These are phyloP conservation scores for Pardosa pseudoannulata DNA, from an alignment of 2,888 invertebrate species.

Conservation along the genomic window DNA sequence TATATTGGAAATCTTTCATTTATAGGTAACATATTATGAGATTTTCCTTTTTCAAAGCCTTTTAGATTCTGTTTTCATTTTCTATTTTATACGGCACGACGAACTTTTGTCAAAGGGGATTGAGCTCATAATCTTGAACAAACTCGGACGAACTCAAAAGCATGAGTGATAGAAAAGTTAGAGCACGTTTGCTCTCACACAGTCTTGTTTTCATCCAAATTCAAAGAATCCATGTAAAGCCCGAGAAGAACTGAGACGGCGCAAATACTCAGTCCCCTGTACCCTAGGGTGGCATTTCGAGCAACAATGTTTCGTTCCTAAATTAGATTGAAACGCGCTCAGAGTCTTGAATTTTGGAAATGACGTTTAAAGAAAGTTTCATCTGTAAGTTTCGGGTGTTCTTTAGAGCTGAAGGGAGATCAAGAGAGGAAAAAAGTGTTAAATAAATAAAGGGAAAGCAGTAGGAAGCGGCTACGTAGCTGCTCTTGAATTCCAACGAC, in stretches of 20 bases:
- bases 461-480: neutral
- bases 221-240: neutral
- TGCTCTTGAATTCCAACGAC: neutral
- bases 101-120: too few species aligned
- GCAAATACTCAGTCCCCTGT: neutral
- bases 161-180: neutral
- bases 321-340: conserved; percentile 58
- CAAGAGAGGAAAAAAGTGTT: conserved; percentile 22
- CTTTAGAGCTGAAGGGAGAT: conserved; percentile 51
- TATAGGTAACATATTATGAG: too few species aligned
- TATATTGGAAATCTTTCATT: too few species aligned
- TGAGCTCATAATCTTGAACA: too few species aligned
- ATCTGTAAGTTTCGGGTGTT: conserved; percentile 50
- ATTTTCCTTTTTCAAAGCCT: too few species aligned
- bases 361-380: conserved; percentile 36
- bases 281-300: conserved; percentile 41
- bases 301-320: conserved; percentile 22
- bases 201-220: neutral
- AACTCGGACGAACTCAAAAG: neutral
- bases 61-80: too few species aligned
- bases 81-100: too few species aligned
- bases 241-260: neutral
- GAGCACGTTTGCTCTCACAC: neutral
- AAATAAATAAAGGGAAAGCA: conserved; percentile 30
- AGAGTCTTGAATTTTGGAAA: conserved; percentile 45